A percentile compares a stretch with the other conserved stretches of the same genome.
These are phyloP conservation scores for Boleophthalmus pectinirostris DNA, from an alignment of 2,113 vertebrate genomes.

Conservation along the genomic window DNA sequence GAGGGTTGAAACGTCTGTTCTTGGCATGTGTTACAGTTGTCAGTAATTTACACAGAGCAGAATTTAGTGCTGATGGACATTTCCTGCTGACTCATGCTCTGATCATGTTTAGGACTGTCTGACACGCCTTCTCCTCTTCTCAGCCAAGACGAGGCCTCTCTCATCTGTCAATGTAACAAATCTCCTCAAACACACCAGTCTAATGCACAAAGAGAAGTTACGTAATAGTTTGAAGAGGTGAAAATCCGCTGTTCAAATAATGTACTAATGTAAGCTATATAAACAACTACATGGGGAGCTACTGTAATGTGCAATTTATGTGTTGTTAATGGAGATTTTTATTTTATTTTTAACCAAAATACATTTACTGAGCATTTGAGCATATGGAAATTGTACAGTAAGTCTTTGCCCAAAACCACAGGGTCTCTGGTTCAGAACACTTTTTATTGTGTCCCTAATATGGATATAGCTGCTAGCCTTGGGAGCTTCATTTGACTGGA, in stretches of 20 bases:
- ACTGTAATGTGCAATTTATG: too few species aligned
- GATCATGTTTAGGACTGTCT: background rate
- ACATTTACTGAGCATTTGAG: too few species aligned
- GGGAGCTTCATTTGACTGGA: too few species aligned
- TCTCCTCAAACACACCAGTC: background rate
- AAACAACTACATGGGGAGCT: background rate
- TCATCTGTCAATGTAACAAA: background rate
- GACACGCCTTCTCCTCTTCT: background rate
- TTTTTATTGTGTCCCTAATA: too few species aligned
- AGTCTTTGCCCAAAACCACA: too few species aligned
- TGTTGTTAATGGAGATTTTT: too few species aligned
- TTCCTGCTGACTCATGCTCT: slow-evolving; percentile 6
- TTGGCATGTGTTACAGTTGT: background rate
- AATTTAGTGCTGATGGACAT: background rate
- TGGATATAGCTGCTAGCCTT: too few species aligned
- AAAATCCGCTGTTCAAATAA: background rate
- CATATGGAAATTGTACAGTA: too few species aligned
- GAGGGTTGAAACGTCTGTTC: too few species aligned
- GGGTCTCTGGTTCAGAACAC: too few species aligned
- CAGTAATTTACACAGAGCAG: background rate
- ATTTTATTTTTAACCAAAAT: too few species aligned
- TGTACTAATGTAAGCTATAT: background rate
- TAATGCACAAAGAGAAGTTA: background rate
- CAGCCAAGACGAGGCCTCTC: background rate
- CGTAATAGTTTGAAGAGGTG: background rate